Percentiles rank a stretch among this genome's conserved stretches.
Conservation (phyloP, 2,888 invertebrate species). For the Salticus scenicus region DNA sequence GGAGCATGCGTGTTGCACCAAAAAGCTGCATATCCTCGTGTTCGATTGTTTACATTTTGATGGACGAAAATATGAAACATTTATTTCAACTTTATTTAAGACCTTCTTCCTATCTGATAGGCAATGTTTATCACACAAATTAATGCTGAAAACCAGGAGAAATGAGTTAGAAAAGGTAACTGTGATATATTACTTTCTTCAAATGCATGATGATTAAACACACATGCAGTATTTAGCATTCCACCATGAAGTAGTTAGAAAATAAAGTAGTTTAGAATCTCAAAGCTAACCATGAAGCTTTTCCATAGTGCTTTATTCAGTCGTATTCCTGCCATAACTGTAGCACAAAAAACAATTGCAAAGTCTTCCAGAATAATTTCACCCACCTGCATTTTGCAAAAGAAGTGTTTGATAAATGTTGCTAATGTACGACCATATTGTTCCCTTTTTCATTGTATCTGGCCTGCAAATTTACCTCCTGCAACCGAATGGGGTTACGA, state of each 20-base stretch:
- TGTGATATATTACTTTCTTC: background rate
- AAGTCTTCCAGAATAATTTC: background rate
- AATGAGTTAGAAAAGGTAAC: background rate
- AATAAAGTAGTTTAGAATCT: too few species aligned
- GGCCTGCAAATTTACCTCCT: constrained; percentile 45
- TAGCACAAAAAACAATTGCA: background rate
- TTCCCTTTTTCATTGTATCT: constrained; percentile 29
- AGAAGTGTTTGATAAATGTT: background rate
- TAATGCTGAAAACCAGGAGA: background rate
- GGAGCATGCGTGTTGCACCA: background rate
- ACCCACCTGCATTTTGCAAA: constrained; percentile 6
- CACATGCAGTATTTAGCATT: background rate
- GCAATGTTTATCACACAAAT: background rate
- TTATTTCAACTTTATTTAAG: background rate
- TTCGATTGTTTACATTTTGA: constrained; percentile 31
- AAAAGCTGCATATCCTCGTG: constrained; percentile 15
- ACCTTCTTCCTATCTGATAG: background rate
- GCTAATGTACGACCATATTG: background rate
- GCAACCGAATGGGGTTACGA: constrained; percentile 58
- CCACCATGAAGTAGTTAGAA: background rate
- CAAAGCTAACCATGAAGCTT: background rate
- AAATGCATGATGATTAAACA: background rate
- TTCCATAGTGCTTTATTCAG: background rate
- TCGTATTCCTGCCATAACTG: background rate
- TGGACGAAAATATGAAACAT: background rate